Conservation (phyloP, 2,888 invertebrate species). For the Meghimatium bilineatum region DNA sequence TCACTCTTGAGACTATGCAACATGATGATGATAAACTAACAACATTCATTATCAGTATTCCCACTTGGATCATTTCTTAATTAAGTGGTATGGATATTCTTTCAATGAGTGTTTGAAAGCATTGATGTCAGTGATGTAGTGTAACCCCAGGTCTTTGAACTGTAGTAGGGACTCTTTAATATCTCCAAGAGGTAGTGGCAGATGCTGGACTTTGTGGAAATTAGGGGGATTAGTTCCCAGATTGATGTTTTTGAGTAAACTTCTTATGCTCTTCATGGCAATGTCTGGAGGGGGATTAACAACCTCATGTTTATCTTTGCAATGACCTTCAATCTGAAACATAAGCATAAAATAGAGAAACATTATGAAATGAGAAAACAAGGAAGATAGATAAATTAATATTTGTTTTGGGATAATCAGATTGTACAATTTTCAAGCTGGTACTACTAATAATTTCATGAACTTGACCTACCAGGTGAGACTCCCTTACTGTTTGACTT, state of each 20-base stretch:
- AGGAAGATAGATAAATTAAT: not conserved
- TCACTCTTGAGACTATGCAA: too few species aligned
- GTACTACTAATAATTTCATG: too few species aligned
- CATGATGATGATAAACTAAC: too few species aligned
- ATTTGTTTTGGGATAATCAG: too few species aligned
- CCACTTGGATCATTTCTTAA: conserved; percentile 14
- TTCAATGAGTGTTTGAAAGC: conserved; percentile 34
- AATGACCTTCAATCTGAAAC: conserved; percentile 38
- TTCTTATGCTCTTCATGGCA: not conserved
- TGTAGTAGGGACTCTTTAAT: conserved; percentile 4
- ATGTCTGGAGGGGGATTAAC: not conserved
- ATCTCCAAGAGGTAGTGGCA: not conserved
- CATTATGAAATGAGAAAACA: not conserved
- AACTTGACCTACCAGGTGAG: too few species aligned
- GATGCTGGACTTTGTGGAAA: not conserved
- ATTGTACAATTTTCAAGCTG: too few species aligned
- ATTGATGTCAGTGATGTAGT: conserved; percentile 39
- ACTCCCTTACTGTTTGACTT: too few species aligned
- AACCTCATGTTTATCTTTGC: not conserved
- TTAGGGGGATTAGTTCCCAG: not conserved
- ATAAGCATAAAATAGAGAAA: not conserved
- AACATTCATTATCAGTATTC: too few species aligned
- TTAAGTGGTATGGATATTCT: conserved; percentile 29
- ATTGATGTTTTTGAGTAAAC: conserved; percentile 29
- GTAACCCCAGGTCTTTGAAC: conserved; percentile 6